These are phyloP conservation scores for Eulemur mongoz DNA, from an alignment of 2,797 vertebrate genomes.

Conservation along the genomic window DNA sequence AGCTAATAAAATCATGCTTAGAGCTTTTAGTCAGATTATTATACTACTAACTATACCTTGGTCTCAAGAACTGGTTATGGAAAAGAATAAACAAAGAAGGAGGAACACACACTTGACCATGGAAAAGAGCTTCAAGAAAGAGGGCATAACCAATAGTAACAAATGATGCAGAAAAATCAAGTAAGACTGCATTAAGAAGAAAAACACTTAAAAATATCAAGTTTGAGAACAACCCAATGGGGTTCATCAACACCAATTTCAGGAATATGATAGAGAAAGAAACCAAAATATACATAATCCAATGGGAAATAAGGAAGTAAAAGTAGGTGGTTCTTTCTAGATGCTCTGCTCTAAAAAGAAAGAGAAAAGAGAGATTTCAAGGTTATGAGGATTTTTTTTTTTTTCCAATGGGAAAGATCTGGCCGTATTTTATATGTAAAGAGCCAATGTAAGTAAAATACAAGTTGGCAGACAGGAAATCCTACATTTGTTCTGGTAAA, in stretches of 20 bases:
- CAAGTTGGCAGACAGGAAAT: not conserved
- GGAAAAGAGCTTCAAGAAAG: not conserved
- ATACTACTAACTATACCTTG: not conserved
- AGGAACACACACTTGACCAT: not conserved
- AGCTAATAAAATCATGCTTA: not conserved
- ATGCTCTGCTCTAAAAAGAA: not conserved
- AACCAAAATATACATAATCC: not conserved
- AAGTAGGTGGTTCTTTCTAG: not conserved
- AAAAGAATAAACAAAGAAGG: not conserved
- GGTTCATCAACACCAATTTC: not conserved
- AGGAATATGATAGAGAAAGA: not conserved
- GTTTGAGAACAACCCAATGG: not conserved
- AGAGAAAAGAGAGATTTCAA: not conserved
- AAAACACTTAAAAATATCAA: not conserved
- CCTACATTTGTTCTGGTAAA: not conserved
- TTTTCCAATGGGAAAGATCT: not conserved
- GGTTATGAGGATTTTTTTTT: not conserved
- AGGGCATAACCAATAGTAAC: not conserved
- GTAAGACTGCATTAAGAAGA: not conserved
- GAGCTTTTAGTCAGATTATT: not conserved
- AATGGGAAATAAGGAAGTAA: not conserved
- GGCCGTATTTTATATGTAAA: not conserved
- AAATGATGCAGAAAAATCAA: conserved; percentile 36
- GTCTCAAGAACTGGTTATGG: not conserved
- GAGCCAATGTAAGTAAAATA: not conserved